Percentiles rank a stretch among this genome's conserved stretches.
These are phyloP conservation scores for Rhombomys opimus DNA, from an alignment of 2,113 vertebrate genomes.

Conservation along the genomic window DNA sequence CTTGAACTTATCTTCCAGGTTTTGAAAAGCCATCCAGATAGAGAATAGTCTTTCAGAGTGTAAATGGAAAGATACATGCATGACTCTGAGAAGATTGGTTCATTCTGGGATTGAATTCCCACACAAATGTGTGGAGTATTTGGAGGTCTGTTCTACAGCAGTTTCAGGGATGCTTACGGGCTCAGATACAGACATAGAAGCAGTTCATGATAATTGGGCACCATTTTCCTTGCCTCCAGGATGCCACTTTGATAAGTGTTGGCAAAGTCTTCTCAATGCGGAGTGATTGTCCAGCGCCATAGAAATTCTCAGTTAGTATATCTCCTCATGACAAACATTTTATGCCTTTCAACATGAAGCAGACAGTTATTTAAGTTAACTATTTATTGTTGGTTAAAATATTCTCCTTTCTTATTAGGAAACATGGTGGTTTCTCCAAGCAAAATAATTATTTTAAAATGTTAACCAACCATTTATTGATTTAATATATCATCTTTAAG, in stretches of 20 bases:
- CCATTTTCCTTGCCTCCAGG: not conserved
- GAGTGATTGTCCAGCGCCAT: not conserved
- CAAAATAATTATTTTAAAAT: slow-evolving; percentile 41
- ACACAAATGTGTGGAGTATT: too few relatives aligned
- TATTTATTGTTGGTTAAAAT: slow-evolving; percentile 10
- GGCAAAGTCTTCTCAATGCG: not conserved
- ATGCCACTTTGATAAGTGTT: not conserved
- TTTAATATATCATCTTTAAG: slow-evolving; percentile 8
- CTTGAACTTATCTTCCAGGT: not conserved
- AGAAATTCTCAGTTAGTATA: not conserved
- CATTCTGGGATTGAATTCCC: not conserved
- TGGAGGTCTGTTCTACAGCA: not conserved
- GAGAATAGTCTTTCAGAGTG: not conserved
- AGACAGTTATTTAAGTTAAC: not conserved
- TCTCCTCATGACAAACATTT: not conserved
- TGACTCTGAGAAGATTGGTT: not conserved
- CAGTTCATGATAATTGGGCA: not conserved
- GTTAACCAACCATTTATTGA: not conserved
- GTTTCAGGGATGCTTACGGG: not conserved
- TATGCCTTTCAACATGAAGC: not conserved
- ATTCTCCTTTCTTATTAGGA: not conserved
- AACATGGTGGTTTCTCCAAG: not conserved
- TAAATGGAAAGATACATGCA: not conserved
- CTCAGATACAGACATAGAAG: not conserved
- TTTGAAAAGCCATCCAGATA: not conserved